Evolutionary conservation across 2,888 invertebrate genomes (phyloP), one percentile per base, ranked within the genome.

Genomic region (Sarcophaga variegata): DNA sequence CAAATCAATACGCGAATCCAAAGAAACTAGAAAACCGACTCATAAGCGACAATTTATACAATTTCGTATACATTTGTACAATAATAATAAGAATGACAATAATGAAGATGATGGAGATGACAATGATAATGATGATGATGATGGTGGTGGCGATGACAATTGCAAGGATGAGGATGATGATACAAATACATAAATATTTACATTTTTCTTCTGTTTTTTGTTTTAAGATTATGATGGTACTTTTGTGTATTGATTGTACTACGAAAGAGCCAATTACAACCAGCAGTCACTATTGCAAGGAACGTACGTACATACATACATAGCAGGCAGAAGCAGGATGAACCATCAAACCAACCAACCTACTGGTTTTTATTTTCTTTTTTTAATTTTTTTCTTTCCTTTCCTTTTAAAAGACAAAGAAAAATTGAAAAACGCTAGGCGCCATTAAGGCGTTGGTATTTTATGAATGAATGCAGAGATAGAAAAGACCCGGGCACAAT

Each of bases 371-470:
- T 63, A 27, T 60, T 6, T 37, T 6, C 4, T 37, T 10, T 37
- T 37, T 37, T 10, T 2, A 10, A 0, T 37, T 8, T 37, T 37
- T 10, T 37, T 2, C 10, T 2, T 37, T 37, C 37, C 10, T 8
- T 37, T 37, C 37, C 8, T 37, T 37, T 37, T 60, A 60, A 66
- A 78, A 75, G 60, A 71, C 81, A 85, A 78, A 72, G 76, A 83
- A 69, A 76, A 59, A 67, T 72, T 77, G 72, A 83, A 80, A 83
- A 83, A 77, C 79, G 81, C 81, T 84, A 87, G 87, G 87, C 87
- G 87, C 87, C 87, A 87, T 82, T 82, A 71, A 81, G 87, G 81
- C 84, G 87, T 84, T 87, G 84, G 81, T 76, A 87, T 87, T 87
- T 84, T 81, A 87, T 84, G 81, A 87, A 87, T 87, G 84, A 87